Base-by-base conservation (phyloP, 2,113 vertebrate genomes). In the Rallus limicola region DNA sequence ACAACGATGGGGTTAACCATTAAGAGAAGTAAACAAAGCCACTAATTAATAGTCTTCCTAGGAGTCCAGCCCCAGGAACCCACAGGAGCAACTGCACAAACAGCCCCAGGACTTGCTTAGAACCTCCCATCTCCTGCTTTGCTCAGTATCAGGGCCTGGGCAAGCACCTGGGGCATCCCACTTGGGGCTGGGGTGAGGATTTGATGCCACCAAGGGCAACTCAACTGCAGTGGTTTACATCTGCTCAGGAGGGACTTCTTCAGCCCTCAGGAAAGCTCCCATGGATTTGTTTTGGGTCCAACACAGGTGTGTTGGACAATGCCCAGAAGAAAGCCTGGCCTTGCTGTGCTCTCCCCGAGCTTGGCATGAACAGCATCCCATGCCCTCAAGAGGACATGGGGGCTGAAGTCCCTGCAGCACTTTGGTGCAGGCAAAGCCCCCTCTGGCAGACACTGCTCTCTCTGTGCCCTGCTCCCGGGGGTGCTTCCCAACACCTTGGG, bases 1-100 rank as follows among this genome's bases (percentile, higher is more conserved):
- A 77, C 50, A 92, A 83, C 65, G 91, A 92, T 74, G 82, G 77
- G 31, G 40, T 91, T 95, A 95, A 82, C 85, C 55, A 29, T 88
- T 87, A 86, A 1, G 1, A 92, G 60, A 90, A 74, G 75, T 86
- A 97, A 96, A 88, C 64, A 92, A 92, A 88, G 5, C 60, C 88
- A 90, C 56, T 86, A 90, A 96, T 95, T 95, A 94, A 94, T 91
- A 92, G 58, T 71, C 68, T n/a, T 87, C n/a, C 58, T 58, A 64
- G 59, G 52, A 93, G 65, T 56, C 80, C 28, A 87, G 29, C 36
- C 68, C 60, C 52, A 91, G 42, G 86, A 38, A 88, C 7, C 16
- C 56, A 80, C 1, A 6, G 48, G 67, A 90, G 40, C 16, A 86
- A 64, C 28, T 46, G 25, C 25, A 58, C 70, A 38, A 48, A 85